Conservation (phyloP, 1,140 invertebrate species). For the Carposina sasakii region DNA sequence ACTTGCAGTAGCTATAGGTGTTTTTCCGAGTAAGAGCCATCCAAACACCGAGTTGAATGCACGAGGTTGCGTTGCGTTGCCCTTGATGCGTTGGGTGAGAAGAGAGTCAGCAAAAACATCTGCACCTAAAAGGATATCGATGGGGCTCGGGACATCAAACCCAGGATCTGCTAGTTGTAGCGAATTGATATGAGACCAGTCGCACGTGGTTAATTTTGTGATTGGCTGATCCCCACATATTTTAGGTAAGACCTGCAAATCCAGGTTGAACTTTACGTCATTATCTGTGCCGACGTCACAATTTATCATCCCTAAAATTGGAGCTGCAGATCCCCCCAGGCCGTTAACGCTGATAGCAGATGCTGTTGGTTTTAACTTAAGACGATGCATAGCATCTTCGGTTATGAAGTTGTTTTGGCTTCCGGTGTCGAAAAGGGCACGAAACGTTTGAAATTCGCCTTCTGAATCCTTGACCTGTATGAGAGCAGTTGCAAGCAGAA, state of each 20-base stretch:
- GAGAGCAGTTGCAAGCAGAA: conserved; percentile 18
- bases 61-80: too few relatives aligned
- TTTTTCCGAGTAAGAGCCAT: too few relatives aligned
- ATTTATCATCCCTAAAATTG: conserved; percentile 7
- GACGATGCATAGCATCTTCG: conserved; percentile 12
- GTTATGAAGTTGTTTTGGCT: conserved; percentile 28
- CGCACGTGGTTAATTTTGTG: conserved; percentile 14
- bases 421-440: conserved; percentile 27
- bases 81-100: too few relatives aligned
- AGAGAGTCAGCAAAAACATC: conserved; percentile 15
- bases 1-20: too few relatives aligned
- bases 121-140: conserved; percentile 20
- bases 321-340: conserved; percentile 8
- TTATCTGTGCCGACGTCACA: conserved; percentile 8
- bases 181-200: conserved; percentile 15
- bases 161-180: conserved; percentile 20
- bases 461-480: conserved; percentile 19
- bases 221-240: conserved; percentile 26
- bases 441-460: conserved; percentile 19
- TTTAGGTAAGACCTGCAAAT: conserved; percentile 13
- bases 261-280: conserved; percentile 8
- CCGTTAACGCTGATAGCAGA: conserved; percentile 7
- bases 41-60: too few relatives aligned
- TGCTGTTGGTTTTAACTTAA: conserved; percentile 13
- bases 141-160: conserved; percentile 17